Conservation (phyloP, 2,888 invertebrate species). For the Epiblema foenella region DNA sequence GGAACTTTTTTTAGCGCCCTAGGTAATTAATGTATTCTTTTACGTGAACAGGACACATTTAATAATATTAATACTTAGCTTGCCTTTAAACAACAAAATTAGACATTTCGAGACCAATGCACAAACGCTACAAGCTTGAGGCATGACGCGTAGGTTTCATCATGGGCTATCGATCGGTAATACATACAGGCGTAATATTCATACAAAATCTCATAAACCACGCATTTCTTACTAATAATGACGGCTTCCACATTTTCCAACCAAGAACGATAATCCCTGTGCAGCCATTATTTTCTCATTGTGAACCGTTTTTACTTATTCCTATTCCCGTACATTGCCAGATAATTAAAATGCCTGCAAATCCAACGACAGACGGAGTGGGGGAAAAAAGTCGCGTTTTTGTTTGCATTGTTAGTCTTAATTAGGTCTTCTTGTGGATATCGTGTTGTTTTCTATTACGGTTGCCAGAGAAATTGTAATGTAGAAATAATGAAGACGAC, state of each 20-base stretch:
- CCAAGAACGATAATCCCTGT: constrained; percentile 59
- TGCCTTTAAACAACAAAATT: no score
- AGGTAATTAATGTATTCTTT: no score
- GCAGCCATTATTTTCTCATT: constrained; percentile 70
- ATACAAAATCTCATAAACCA: no score
- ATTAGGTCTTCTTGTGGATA: constrained; percentile 29
- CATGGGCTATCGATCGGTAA: no score
- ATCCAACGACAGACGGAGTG: constrained; percentile 50
- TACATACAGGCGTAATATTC: no score
- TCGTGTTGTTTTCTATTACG: neutral
- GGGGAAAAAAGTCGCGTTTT: constrained; percentile 44
- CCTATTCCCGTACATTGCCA: constrained; percentile 61
- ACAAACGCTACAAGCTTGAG: no score
- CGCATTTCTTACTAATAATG: constrained; percentile 25
- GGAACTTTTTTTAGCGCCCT: no score
- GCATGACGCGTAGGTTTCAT: no score
- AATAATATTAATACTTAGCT: no score
- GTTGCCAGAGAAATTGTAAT: neutral
- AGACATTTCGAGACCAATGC: no score
- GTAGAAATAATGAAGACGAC: neutral
- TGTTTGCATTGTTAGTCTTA: constrained; percentile 45
- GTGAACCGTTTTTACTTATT: constrained; percentile 63
- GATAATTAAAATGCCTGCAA: constrained; percentile 74
- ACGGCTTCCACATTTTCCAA: constrained; percentile 49
- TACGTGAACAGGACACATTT: no score